Evolutionary conservation across 1,140 invertebrate species (phyloP), one percentile per base, ranked within the genome.

Genomic region (Drosophila kepulauana): DNA sequence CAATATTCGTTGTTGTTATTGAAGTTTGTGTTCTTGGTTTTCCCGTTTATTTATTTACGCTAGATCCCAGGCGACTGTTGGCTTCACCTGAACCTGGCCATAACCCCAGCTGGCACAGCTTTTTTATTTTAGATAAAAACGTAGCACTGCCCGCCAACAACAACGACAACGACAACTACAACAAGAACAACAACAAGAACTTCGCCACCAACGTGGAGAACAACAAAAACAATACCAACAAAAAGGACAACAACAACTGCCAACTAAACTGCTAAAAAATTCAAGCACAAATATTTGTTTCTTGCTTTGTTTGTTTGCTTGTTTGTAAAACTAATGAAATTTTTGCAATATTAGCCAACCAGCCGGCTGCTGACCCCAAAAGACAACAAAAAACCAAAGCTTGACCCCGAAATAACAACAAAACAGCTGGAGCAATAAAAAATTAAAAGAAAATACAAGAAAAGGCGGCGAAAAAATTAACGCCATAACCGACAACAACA

Each of bases 251-350:
- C 70, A 59, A 58, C 56, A 74, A 75, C 70, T 65, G 75, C 62
- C 5, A 64, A 73, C 84, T 80, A 82, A 87, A 87, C 82, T 87
- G 82, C 68, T 87, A 82, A 87, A 87, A 88, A 88, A 87, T 87
- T 77, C 82, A 87, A 79, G 85, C 70, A 52, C 82, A 87, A 87
- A 87, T 87, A 87, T 87, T 88, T 87, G 82, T 87, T 87, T 88
- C 82, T 87, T 82, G 82, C 71, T 87, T 71, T 82, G 82, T 86
- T 86, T 86, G 82, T 79, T 87, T 82, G 82, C 82, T 88, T 87
- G 82, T 87, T 87, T 87, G 82, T 82, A 88, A 87, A 87, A 87
- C 82, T 87, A 87, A 87, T 88, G 82, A 87, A 87, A 87, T 87
- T 87, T 87, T 82, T 88, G 82, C 82, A 81, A 86, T 86, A 86